phyloP scores from a whole-genome alignment of 35 echinoderm and acorn worm genomes.

The Strongylocentrotus purpuratus region DNA sequence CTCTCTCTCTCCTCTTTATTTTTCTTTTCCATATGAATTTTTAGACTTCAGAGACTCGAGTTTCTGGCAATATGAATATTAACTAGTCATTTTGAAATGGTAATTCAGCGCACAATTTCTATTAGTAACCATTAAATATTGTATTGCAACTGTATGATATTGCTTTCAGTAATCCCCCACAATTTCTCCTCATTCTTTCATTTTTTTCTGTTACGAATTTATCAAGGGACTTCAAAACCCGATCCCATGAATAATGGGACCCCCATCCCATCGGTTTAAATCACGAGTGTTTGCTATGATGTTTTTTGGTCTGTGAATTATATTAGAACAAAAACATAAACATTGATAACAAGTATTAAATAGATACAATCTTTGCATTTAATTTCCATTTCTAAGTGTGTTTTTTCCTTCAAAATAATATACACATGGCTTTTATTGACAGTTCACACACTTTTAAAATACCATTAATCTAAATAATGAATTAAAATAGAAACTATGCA shows the following conservation, averaged over 20 bases:
- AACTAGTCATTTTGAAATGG: too few species aligned
- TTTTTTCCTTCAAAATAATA: not conserved
- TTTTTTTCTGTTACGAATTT: not conserved
- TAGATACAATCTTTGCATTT: not conserved
- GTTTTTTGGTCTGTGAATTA: not conserved
- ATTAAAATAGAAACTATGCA: not conserved
- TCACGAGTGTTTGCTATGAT: not conserved
- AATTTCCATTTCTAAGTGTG: not conserved
- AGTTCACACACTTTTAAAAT: not conserved
- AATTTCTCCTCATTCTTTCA: not conserved
- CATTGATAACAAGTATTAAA: not conserved
- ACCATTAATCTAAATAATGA: not conserved
- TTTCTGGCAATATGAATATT: too few species aligned
- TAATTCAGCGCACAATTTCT: too few species aligned
- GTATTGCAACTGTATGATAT: too few species aligned
- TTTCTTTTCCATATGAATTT: not conserved
- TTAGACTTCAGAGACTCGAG: too few species aligned
- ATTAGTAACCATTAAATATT: too few species aligned
- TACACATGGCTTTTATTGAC: not conserved
- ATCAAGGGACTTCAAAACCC: not conserved
- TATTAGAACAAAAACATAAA: not conserved
- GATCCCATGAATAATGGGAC: not conserved
- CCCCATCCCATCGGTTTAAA: not conserved
- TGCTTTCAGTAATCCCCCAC: not conserved
- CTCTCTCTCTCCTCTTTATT: not conserved